phyloP scores from a whole-genome alignment of 2,888 invertebrate species.

The Pristionchus exspectatus region DNA sequence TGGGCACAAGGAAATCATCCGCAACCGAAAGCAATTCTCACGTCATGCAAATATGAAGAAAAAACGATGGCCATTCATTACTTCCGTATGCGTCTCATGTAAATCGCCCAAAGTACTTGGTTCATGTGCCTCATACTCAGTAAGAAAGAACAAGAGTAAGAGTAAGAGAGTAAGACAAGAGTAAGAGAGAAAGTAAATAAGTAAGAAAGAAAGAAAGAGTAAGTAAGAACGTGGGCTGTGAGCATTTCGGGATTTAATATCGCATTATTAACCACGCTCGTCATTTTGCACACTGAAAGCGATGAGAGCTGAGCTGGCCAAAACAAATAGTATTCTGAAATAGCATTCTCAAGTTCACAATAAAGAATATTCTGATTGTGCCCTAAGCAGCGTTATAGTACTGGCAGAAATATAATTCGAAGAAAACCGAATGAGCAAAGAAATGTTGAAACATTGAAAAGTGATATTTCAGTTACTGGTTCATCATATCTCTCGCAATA shows the following conservation, averaged over 20 bases:
- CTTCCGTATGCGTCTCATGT: too few species aligned
- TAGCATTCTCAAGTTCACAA: neutral
- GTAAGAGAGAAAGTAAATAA: too few species aligned
- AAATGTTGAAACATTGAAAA: neutral
- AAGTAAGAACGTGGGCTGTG: neutral
- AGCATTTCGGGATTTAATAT: slow-evolving; percentile 23
- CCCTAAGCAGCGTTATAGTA: too few species aligned
- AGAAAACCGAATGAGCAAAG: too few species aligned
- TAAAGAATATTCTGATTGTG: neutral
- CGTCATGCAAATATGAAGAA: too few species aligned
- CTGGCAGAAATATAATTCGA: too few species aligned
- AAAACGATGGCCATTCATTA: too few species aligned
- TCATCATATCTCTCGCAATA: slow-evolving; percentile 74
- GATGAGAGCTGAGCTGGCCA: neutral
- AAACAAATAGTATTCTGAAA: neutral
- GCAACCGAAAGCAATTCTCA: neutral
- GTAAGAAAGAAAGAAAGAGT: too few species aligned
- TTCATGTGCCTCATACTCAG: neutral
- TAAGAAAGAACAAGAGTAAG: too few species aligned
- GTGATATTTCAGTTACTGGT: slow-evolving; percentile 73
- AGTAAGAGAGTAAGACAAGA: too few species aligned
- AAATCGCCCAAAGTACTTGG: neutral
- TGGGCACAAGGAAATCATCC: neutral
- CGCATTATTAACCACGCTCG: slow-evolving; percentile 14
- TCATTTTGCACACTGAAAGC: neutral